Evolutionary conservation across 2,888 invertebrate species (phyloP).

Genomic region (Temnothorax unifasciatus): DNA sequence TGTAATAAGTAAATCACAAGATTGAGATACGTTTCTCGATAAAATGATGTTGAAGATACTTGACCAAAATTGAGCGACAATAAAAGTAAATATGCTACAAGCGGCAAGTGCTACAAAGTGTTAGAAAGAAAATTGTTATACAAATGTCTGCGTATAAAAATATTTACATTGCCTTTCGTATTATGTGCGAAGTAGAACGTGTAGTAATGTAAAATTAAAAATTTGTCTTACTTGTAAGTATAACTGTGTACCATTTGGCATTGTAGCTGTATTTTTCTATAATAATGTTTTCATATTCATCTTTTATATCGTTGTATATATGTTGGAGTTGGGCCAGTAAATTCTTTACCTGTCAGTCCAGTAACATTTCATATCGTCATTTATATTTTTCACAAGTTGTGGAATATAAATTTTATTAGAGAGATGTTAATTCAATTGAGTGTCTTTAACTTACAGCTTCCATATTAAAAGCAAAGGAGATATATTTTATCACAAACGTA

Average conservation of each 20-base stretch:
- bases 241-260: background rate
- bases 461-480: background rate
- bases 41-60: background rate
- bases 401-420: background rate
- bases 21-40: background rate
- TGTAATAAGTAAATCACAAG: background rate
- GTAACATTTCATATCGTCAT: background rate
- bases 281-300: constrained; percentile 3
- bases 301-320: background rate
- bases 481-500: background rate
- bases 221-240: background rate
- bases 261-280: background rate
- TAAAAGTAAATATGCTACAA: background rate
- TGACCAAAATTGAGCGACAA: background rate
- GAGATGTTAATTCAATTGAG: background rate
- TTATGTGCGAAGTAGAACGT: background rate
- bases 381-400: background rate
- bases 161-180: background rate
- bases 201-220: background rate
- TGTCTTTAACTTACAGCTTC: background rate
- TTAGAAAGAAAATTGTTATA: background rate
- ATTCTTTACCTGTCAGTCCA: background rate
- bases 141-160: background rate
- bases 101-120: background rate
- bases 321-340: background rate